phyloP scores from a whole-genome alignment of 2,113 vertebrate species.

The Pseudopodoces humilis region DNA sequence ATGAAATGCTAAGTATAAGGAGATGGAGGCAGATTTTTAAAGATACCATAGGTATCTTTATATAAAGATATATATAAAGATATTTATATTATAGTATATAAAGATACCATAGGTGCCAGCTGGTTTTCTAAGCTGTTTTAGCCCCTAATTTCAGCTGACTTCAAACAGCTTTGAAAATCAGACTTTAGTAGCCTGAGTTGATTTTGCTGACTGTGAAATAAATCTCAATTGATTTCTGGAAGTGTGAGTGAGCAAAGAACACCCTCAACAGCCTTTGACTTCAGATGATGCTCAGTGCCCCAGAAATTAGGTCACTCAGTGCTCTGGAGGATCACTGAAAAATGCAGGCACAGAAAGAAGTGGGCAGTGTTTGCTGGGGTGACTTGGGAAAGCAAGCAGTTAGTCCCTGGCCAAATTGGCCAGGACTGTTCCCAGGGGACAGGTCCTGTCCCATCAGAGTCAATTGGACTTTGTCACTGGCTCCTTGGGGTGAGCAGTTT shows the following conservation, averaged over 20 bases:
- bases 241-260: slow-evolving; percentile 38
- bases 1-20: not conserved
- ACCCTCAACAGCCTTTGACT: slow-evolving; percentile 48
- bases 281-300: slow-evolving; percentile 43
- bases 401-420: slow-evolving; percentile 43
- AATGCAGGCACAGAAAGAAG: slow-evolving; percentile 44
- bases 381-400: slow-evolving; percentile 29
- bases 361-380: slow-evolving; percentile 1
- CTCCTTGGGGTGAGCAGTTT: slow-evolving; percentile 27
- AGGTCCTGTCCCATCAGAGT: not conserved
- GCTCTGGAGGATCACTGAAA: slow-evolving; percentile 33
- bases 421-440: not conserved
- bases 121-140: slow-evolving; percentile 22
- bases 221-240: slow-evolving; percentile 58
- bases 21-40: slow-evolving; percentile 10
- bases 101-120: not conserved
- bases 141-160: slow-evolving; percentile 30
- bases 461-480: slow-evolving; percentile 35
- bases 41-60: not conserved
- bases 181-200: not conserved
- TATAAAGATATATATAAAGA: no score
- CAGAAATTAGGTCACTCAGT: slow-evolving; percentile 50
- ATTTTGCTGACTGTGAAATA: slow-evolving; percentile 57
- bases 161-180: slow-evolving; percentile 42
- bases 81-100: no score